Evolutionary conservation across 2,113 vertebrate species (phyloP), one percentile per base, ranked within the genome.

Genomic region (Paraplagusia blochii): DNA sequence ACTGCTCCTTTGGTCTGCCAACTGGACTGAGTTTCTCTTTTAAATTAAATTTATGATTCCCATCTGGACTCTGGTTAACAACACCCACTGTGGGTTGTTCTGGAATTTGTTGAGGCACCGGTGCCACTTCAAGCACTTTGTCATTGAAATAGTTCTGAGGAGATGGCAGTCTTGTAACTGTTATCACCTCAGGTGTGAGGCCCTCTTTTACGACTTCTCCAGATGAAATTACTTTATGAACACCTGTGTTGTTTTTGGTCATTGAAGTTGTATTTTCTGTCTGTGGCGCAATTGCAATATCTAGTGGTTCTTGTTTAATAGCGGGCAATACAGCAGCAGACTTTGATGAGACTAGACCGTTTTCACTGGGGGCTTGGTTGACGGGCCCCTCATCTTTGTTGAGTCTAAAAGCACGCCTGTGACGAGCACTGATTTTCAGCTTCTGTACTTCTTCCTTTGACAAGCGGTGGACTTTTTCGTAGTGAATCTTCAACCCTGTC

Each of bases 401-500:
- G 6, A 79, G 59, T 56, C 65, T 77, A 42, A 92, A 64, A 84
- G 92, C 71, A 88, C 92, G 56, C 90, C 95, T 79, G 92, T 93
- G 93, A 39, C 84, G 79, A 50, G 83, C 83, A 43, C 77, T 85
- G 18, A 89, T 84, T 54, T 92, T 96, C 68, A 98, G 88, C 79
- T 93, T 93, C 56, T 93, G 92, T 85, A 98, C 93, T 84, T 98
- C 94, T 60, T 92, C 91, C 60, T 93, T 93, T 1, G 95, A 94
- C 77, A 98, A 92, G 58, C 93, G 90, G 83, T 99, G 97, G 17
- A 99, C 94, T 60, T 96, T 92, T 69, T 96, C 95, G 81, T 96
- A 99, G 73, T 99, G 97, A 33, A 97, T 97, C 79, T 95, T 92
- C 72, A 99, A 93, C 69, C 98, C 98, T 44, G 97, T 98, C 55